Evolutionary conservation across 2,888 invertebrate species (phyloP), one percentile per base, ranked within the genome.

Genomic region (Apomyelois bistriatella): DNA sequence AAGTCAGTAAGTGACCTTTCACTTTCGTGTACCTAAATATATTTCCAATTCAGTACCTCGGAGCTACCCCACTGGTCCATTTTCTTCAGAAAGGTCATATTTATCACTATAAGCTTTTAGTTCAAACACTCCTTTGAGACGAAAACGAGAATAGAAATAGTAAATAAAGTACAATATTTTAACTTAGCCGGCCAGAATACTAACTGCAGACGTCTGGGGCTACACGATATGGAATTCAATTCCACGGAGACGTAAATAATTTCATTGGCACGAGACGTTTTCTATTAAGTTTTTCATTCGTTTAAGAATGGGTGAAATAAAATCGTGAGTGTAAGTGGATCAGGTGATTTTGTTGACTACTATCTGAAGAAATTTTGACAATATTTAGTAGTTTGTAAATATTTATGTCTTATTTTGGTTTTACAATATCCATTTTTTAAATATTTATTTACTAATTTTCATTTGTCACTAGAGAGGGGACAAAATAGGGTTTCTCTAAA

Each of bases 271-370:
- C 32, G 35, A 32, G 47, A 47, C 47, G 32, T 16, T 36, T 47
- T 36, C 16, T 37, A 50, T 54, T 43, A 43, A 48, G 8, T 48
- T 48, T 48, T 48, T 48, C 40, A 43, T 30, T 43, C 30, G 30
- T 10, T 28, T 43, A 28, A 43, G 30, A 28, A 6, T 4, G 8
- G 30, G 12, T 6, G 43, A 7, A 9, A 10, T 37, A 37, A 35
- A 35, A 22, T 22, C 5, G 22, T 22, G 22, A 22, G 22, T 22
- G 22, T 22, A 22, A 22, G 22, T 22, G 22, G 22, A 22, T 22
- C 5, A 22, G 22, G 2, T 22, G 22, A 22, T 22, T 22, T 22
- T 22, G 22, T 22, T 5, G 22, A 22, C n/a, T n/a, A n/a, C n/a
- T n/a, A n/a, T n/a, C n/a, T 3, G 22, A 22, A 22, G 2, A 22